Base-by-base conservation (phyloP, 2,888 invertebrate species). In the Melanostoma mellinum region DNA sequence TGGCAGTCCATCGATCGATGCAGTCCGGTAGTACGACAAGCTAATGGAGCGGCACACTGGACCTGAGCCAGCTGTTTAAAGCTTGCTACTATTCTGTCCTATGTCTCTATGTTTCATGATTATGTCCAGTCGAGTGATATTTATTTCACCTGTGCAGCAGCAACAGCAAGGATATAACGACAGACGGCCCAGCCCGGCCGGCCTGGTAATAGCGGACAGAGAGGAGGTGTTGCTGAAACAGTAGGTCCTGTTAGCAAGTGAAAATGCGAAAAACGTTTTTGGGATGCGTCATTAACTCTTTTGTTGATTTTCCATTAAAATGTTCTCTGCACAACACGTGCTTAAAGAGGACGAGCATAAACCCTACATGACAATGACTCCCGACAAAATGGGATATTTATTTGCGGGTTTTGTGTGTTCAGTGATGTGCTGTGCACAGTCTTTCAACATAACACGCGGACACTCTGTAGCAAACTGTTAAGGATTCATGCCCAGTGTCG, bases 251-350 rank as follows among this genome's bases (percentile, higher is more conserved):
- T 69, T 84, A 60, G 69, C 79, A 84, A 84, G 79, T 84, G 84
- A 79, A 79, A 84, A 84, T 84, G 84, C 60, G 74, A 75, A 84
- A 20, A 84, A 84, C 79, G 74, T 74, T 84, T 84, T 84, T 48
- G 79, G 79, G 79, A 84, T 84, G 84, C 84, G 84, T 79, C 84
- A 84, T 79, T 84, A 79, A 84, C 84, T 79, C 84, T 79, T 84
- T 71, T 84, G 84, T 84, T 84, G 84, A 79, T 84, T 84, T 84
- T 84, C 75, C 84, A 84, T 84, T 84, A 84, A 79, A 79, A 79
- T 75, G 30, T 75, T 61, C 58, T 56, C 63, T 55, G 46, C 20
- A 52, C 50, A 48, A 20, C 78, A 33, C 67, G 55, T 38, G 73
- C 60, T 50, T 67, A 52, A 56, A 67, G 36, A 50, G 32, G 33